A percentile compares a stretch with the other conserved stretches of the same genome.
Conservation (phyloP, 2,888 invertebrate species). For the Choreutis nemorana region DNA sequence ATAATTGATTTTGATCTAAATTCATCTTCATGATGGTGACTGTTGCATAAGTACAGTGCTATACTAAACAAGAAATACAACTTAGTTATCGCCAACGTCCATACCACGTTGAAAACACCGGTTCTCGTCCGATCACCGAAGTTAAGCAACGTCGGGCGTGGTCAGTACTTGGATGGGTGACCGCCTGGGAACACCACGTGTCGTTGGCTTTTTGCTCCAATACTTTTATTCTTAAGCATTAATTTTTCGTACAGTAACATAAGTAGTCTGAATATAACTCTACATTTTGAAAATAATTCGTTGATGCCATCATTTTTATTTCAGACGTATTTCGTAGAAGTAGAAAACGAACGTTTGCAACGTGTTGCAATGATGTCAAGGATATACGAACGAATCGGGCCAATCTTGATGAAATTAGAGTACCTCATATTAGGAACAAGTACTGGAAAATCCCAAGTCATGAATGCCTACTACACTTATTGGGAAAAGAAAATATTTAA, state of each 20-base stretch:
- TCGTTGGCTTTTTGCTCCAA: conserved; percentile 17
- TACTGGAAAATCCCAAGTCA: conserved; percentile 75
- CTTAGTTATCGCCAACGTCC: too few species aligned
- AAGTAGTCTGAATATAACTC: too few species aligned
- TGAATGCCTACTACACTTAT: conserved; percentile 79
- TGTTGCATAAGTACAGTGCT: too few species aligned
- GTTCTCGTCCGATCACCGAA: conserved; percentile 42
- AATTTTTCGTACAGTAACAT: too few species aligned
- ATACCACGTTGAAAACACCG: conserved; percentile 40
- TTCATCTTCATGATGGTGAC: too few species aligned
- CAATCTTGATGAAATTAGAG: conserved; percentile 86
- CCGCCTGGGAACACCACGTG: conserved; percentile 19
- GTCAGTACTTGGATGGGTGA: conserved; percentile 13
- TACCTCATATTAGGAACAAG: conserved; percentile 82
- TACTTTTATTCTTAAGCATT: too few species aligned
- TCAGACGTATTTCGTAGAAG: conserved; percentile 75
- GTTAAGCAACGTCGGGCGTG: conserved; percentile 37
- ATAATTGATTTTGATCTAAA: conserved; percentile 1
- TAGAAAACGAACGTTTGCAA: conserved; percentile 74
- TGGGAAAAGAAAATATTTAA: conserved; percentile 85
- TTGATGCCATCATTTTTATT: too few species aligned
- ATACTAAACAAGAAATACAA: too few species aligned
- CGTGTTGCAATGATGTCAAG: conserved; percentile 73
- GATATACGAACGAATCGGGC: conserved; percentile 81
- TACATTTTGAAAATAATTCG: too few species aligned